Evolutionary conservation across 2,113 vertebrate species (phyloP), one percentile per base, ranked within the genome.

Genomic region (Gallinago paraguaiae): DNA sequence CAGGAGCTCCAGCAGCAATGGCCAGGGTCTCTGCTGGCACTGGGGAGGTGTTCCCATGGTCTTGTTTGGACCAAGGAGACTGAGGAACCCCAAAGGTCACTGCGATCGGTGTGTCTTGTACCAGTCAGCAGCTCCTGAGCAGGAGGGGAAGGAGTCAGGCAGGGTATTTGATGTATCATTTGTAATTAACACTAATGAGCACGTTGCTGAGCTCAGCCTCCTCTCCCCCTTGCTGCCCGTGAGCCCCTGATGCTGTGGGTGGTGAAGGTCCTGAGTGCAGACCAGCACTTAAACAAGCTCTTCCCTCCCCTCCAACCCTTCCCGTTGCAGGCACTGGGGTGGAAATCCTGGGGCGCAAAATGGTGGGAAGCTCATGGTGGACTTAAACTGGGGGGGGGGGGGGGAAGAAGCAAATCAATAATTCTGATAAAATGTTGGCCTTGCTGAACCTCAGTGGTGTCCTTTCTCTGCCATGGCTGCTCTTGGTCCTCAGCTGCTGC

Each of bases 111-210:
- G 43, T n/a, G 43, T 39, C 59, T 25, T 19, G 59, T 7, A 35
- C 30, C 14, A 17, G 30, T 17, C 14, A 4, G 41, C 7, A 28
- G 23, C 46, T 56, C 53, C 46, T 37, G 60, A 37, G 72, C n/a
- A 68, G 59, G 31, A 9, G 17, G 16, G 19, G 6, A 27, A 48
- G 41, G 30, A 41, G 30, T 3, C 2, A 2, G 25, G 45, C 33
- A 46, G 28, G 14, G 17, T 7, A 9, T 64, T 67, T 31, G 7
- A 1, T 13, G 23, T 25, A 2, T 8, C 2, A 0, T 9, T 30
- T 50, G 41, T 30, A 23, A 19, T 5, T 20, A 63, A 27, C 13
- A 5, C 31, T 46, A 9, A 23, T 8, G 17, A 35, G 41, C 19
- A 2, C 1, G 1, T 23, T 22, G 31, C 17, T 53, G 50, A 72